phyloP scores from a whole-genome alignment of 1,140 invertebrate species.

The Phortica variegata region DNA sequence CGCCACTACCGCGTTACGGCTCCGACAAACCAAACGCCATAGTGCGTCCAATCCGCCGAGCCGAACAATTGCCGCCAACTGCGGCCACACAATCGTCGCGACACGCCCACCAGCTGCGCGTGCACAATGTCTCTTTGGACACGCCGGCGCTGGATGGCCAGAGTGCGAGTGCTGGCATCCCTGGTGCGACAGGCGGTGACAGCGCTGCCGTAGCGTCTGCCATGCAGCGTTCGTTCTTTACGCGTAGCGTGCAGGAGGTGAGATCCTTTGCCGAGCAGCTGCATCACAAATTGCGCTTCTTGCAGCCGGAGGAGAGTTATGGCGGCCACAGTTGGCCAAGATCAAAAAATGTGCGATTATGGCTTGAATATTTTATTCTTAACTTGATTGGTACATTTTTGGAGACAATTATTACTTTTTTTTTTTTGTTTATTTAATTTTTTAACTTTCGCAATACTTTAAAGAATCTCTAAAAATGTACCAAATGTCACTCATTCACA shows the following conservation, averaged over 20 bases:
- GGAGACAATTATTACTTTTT: neutral
- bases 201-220: slow-evolving; percentile 14
- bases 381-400: too few relatives aligned
- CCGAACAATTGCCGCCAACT: slow-evolving; percentile 11
- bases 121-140: too few relatives aligned
- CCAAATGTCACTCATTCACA: too few relatives aligned
- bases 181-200: slow-evolving; percentile 5
- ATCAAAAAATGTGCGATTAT: neutral
- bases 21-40: slow-evolving; percentile 61
- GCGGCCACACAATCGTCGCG: neutral
- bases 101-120: neutral
- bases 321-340: slow-evolving; percentile 9
- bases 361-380: neutral
- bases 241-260: slow-evolving; percentile 37
- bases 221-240: slow-evolving; percentile 30
- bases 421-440: neutral
- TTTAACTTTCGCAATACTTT: neutral
- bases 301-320: slow-evolving; percentile 44
- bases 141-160: slow-evolving; percentile 10
- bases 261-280: slow-evolving; percentile 49
- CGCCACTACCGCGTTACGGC: neutral
- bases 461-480: too few relatives aligned
- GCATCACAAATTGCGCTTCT: slow-evolving; percentile 42
- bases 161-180: too few relatives aligned
- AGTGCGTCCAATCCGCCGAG: slow-evolving; percentile 58